Evolutionary conservation across 2,113 vertebrate genomes (phyloP), one percentile per base, ranked within the genome.

Genomic region (Himantopus leucocephalus): DNA sequence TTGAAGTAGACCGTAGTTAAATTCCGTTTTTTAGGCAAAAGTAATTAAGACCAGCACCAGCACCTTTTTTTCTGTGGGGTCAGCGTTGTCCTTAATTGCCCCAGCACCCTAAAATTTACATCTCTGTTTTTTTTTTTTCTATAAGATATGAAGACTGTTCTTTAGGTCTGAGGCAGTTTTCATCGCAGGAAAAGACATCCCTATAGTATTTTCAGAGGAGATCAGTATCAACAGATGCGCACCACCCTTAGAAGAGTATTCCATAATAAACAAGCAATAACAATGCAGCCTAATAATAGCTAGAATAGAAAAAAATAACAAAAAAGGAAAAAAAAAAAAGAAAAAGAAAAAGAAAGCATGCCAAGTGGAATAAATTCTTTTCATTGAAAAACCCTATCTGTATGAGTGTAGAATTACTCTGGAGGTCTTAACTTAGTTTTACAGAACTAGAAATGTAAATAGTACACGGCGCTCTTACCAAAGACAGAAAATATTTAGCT

Each of bases 71-170:
- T 72, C 24, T 84, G 48, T 71, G 67, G 26, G 43, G 48, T 70
- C 43, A 63, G 68, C 94, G 78, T 92, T 97, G 43, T 84, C 9
- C 5, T 45, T 91, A 92, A 90, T 94, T 93, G 47, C 89, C 82
- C 56, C 34, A 85, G 35, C 50, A 29, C 43, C 37, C 43, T 89
- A 87, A 90, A 97, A 96, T 79, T 90, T 71, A 23, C 35, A 73
- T 68, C 12, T 55, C 16, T 26, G 43, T 13, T 15, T 43, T 1
- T 10, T 10, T 26, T 19, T 80, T 67, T 26, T 8, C 32, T 4
- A 14, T 92, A 90, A 85, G 85, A 82, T 95, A 93, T 66, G 74
- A 95, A 75, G 64, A 77, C 14, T 91, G 30, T 81, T 52, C 35
- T 94, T 94, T 58, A 86, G 20, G 37, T 72, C n/a, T 58, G 50